phyloP scores from a whole-genome alignment of 2,797 vertebrate genomes.

The Ateles fusciceps region DNA sequence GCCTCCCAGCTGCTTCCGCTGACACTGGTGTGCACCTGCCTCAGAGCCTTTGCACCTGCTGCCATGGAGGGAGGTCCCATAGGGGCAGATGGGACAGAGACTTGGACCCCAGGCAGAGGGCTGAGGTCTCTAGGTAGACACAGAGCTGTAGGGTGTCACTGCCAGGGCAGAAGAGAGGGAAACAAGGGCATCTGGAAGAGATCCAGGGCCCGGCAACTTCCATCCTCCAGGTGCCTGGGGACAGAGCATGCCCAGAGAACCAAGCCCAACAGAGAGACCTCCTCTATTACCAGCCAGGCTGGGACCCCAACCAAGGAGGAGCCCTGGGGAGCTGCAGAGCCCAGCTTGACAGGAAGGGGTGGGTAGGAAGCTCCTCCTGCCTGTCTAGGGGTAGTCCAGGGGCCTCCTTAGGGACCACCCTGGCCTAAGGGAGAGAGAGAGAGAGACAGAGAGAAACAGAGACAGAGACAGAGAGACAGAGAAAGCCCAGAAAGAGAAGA shows the following conservation, averaged over 20 bases:
- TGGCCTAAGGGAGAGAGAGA: background rate
- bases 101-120: background rate
- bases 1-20: background rate
- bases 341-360: fast-evolving
- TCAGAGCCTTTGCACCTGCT: background rate
- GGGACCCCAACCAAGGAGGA: background rate
- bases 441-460: no score
- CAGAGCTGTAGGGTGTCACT: fast-evolving
- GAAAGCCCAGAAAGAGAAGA: background rate
- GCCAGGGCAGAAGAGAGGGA: fast-evolving
- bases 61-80: fast-evolving
- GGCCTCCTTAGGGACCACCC: background rate
- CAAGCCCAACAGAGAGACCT: background rate
- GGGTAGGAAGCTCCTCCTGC: background rate
- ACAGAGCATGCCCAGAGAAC: fast-evolving
- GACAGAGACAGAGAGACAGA: background rate
- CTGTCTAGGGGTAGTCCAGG: background rate
- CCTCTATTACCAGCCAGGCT: background rate
- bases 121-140: background rate
- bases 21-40: fast-evolving
- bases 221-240: background rate
- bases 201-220: background rate
- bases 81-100: background rate
- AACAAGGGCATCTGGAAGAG: background rate
- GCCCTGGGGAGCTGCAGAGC: background rate